Percentiles rank a stretch among this genome's conserved stretches.
Evolutionary conservation across 1,140 invertebrate species (phyloP).

Genomic region (Anoplophora glabripennis): DNA sequence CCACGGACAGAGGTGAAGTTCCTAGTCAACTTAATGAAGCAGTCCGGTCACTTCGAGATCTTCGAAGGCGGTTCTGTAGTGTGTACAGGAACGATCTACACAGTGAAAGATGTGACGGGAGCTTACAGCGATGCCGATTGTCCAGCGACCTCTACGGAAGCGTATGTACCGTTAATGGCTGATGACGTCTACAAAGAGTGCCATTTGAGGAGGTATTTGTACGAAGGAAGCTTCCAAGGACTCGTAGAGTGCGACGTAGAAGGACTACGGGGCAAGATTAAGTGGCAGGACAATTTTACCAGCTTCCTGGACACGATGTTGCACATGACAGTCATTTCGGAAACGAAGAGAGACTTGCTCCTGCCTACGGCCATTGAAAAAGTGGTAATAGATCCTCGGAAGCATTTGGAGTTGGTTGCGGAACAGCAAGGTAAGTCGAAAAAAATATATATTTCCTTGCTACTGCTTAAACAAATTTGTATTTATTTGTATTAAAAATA

Average conservation of each 20-base stretch:
- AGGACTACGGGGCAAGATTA: constrained; percentile 62
- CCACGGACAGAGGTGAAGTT: constrained; percentile 79
- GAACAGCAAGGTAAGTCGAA: background rate
- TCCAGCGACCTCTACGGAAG: constrained; percentile 45
- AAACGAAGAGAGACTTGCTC: constrained; percentile 70
- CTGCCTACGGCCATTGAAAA: constrained; percentile 83
- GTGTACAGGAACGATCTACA: constrained; percentile 71
- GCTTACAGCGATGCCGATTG: constrained; percentile 55
- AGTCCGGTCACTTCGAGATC: constrained; percentile 88
- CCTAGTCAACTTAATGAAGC: constrained; percentile 81
- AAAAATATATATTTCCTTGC: background rate
- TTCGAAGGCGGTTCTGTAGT: constrained; percentile 80
- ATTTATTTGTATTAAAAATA: too few relatives aligned
- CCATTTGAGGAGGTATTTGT: constrained; percentile 88
- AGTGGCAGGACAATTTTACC: constrained; percentile 88
- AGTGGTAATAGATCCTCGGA: constrained; percentile 74
- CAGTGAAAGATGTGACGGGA: constrained; percentile 60
- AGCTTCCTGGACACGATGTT: constrained; percentile 92
- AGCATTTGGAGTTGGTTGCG: constrained; percentile 56
- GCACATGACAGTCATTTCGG: constrained; percentile 80
- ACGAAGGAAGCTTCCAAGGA: constrained; percentile 81
- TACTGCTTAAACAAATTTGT: too few relatives aligned
- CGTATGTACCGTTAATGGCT: constrained; percentile 59
- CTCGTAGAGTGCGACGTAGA: constrained; percentile 65
- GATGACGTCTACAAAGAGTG: constrained; percentile 92